Conservation (phyloP, 2,797 vertebrate genomes). For the Mastacembelus armatus region DNA sequence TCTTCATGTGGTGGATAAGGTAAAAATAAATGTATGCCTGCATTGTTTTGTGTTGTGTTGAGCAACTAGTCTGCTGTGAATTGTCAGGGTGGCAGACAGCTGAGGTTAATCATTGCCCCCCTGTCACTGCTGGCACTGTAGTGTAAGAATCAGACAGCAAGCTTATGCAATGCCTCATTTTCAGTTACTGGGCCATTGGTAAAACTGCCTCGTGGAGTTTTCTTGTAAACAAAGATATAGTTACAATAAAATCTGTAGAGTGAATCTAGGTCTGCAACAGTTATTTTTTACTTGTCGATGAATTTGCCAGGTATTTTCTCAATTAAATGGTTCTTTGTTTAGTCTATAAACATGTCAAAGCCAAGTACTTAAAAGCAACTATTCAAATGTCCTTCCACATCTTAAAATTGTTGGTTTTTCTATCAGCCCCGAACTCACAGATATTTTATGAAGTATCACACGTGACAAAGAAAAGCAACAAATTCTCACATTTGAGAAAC, state of each 20-base stretch:
- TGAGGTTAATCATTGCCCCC: slow-evolving; percentile 24
- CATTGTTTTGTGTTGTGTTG: not conserved
- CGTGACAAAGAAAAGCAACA: too few relatives aligned
- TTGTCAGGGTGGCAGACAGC: slow-evolving; percentile 5
- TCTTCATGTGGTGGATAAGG: slow-evolving; percentile 3
- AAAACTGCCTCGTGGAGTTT: not conserved
- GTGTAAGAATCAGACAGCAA: not conserved
- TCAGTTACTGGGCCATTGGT: not conserved
- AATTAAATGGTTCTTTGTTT: too few relatives aligned
- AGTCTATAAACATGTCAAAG: not conserved
- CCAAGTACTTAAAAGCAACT: not conserved
- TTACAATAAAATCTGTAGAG: not conserved
- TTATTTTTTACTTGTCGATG: not conserved
- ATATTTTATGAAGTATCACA: too few relatives aligned
- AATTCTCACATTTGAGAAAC: too few relatives aligned
- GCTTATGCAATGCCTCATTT: not conserved
- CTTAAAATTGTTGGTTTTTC: too few relatives aligned
- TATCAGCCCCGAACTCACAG: too few relatives aligned
- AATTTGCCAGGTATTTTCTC: too few relatives aligned
- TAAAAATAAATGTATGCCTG: not conserved
- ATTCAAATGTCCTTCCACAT: not conserved
- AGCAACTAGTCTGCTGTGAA: not conserved
- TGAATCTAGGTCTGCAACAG: not conserved
- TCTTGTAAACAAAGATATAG: not conserved
- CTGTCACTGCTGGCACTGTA: not conserved